Percentiles rank a stretch among this genome's conserved stretches.
These are phyloP conservation scores for Pycnomerus fuliginosus DNA, from an alignment of 2,888 invertebrate genomes.

Conservation along the genomic window DNA sequence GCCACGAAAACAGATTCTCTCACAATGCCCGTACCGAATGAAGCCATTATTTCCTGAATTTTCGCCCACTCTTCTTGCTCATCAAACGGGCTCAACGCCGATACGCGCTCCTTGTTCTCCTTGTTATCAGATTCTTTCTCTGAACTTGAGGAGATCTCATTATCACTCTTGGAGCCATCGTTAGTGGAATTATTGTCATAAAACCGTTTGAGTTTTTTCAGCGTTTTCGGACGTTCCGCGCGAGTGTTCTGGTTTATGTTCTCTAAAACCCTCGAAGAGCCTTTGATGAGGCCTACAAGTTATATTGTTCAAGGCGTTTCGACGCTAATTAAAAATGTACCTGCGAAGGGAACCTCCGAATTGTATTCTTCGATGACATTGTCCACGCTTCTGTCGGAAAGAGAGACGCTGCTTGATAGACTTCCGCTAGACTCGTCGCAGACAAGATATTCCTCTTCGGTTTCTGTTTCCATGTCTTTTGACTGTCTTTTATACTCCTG, in stretches of 20 bases:
- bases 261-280: conserved; percentile 71
- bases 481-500: conserved; percentile 85
- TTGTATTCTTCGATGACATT: conserved; percentile 82
- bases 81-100: conserved; percentile 84
- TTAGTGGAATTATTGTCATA: conserved; percentile 61
- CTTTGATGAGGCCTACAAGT: conserved; percentile 76
- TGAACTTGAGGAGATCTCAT: conserved; percentile 48
- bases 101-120: conserved; percentile 55
- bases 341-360: conserved; percentile 85
- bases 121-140: conserved; percentile 55
- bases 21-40: conserved; percentile 83
- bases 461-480: conserved; percentile 83
- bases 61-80: conserved; percentile 96
- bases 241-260: conserved; percentile 60
- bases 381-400: conserved; percentile 77
- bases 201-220: conserved; percentile 72
- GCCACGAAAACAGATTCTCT: conserved; percentile 76
- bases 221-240: conserved; percentile 71
- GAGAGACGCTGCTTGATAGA: conserved; percentile 68
- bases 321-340: conserved; percentile 51
- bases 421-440: conserved; percentile 70
- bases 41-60: conserved; percentile 94
- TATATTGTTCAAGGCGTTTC: conserved; percentile 4
- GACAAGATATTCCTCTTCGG: conserved; percentile 59
- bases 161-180: conserved; percentile 41